phyloP scores from a whole-genome alignment of 2,888 invertebrate genomes.

The Drosophila emarginata region DNA sequence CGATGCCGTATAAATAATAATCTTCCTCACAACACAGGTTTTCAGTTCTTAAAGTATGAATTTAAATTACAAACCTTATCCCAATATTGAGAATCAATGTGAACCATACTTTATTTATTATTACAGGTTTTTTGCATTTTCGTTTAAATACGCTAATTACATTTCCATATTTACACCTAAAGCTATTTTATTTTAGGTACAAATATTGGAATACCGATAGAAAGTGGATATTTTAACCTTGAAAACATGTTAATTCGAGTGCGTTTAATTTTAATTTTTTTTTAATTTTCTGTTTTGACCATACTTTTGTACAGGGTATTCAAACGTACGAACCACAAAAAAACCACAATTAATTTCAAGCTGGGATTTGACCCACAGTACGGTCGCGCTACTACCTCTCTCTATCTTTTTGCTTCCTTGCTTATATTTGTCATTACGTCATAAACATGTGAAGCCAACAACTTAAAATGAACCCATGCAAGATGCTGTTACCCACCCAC shows the following conservation, averaged over 20 bases:
- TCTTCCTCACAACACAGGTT: too few relatives aligned
- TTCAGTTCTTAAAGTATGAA: too few relatives aligned
- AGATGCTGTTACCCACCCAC: conserved; percentile 8
- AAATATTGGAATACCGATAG: not conserved
- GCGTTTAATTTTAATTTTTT: too few relatives aligned
- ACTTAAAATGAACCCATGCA: conserved; percentile 20
- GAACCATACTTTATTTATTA: not conserved
- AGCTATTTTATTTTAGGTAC: not conserved
- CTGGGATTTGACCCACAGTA: conserved; percentile 2
- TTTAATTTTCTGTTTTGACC: not conserved
- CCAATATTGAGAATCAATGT: too few relatives aligned
- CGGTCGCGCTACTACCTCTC: not conserved
- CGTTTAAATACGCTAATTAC: not conserved
- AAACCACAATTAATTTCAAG: conserved; percentile 1
- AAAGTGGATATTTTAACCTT: not conserved
- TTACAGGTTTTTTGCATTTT: not conserved
- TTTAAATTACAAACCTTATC: too few relatives aligned
- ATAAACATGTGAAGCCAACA: conserved; percentile 51
- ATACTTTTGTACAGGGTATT: not conserved
- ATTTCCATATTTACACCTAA: not conserved
- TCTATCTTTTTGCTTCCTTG: conserved; percentile 17
- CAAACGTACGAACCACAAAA: too few relatives aligned
- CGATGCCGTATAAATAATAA: too few relatives aligned
- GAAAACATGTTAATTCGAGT: too few relatives aligned
- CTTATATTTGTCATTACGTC: conserved; percentile 66